phyloP scores from a whole-genome alignment of 2,113 vertebrate genomes.

The Neolamprologus devosi region DNA sequence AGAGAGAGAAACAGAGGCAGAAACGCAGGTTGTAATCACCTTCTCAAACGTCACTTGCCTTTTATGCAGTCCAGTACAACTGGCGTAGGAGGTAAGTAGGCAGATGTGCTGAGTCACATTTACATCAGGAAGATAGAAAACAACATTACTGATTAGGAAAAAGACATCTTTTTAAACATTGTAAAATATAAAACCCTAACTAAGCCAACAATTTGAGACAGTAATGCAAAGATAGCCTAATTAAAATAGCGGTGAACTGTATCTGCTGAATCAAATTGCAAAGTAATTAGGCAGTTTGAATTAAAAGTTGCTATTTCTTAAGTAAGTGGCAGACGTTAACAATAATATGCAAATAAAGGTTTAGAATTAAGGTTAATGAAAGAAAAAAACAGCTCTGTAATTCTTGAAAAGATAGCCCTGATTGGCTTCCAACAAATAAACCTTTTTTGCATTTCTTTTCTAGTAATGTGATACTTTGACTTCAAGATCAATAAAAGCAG shows the following conservation, averaged over 20 bases:
- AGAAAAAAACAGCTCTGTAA: background rate
- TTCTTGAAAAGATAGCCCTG: background rate
- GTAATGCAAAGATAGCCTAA: background rate
- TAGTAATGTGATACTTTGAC: background rate
- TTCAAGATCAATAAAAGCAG: conserved; percentile 20
- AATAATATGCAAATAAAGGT: background rate
- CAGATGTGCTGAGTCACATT: background rate
- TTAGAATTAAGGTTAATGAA: background rate
- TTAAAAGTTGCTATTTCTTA: background rate
- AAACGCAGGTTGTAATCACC: conserved; percentile 19
- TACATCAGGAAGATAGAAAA: background rate
- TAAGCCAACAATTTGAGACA: background rate
- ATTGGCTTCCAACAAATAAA: background rate
- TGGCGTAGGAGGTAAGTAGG: conserved; percentile 6
- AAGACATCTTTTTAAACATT: background rate
- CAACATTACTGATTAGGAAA: background rate
- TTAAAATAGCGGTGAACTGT: background rate
- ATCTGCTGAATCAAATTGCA: background rate
- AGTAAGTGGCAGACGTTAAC: background rate
- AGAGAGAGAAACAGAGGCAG: background rate
- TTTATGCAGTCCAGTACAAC: background rate
- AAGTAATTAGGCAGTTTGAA: background rate
- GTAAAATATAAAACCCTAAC: background rate
- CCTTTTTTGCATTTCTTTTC: background rate
- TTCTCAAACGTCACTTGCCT: background rate